phyloP scores from a whole-genome alignment of 2,888 invertebrate genomes.

The Galerucella pusilla region DNA sequence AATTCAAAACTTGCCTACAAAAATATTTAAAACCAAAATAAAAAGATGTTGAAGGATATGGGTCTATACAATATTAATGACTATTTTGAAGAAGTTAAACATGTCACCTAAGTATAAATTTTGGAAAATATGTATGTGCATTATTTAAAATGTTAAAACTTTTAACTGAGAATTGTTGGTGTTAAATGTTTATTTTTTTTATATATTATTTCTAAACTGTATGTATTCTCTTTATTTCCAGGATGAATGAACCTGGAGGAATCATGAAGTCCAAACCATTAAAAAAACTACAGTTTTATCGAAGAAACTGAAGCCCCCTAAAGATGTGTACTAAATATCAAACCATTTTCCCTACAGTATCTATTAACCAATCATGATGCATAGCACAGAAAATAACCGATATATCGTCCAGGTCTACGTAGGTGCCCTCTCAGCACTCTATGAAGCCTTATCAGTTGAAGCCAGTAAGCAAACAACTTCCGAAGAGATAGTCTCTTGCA shows the following conservation, averaged over 20 bases:
- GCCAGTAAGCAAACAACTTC: constrained; percentile 93
- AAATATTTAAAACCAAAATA: too few species aligned
- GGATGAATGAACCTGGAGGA: constrained; percentile 23
- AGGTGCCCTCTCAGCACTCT: constrained; percentile 86
- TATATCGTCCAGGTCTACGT: constrained; percentile 87
- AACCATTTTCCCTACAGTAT: not conserved
- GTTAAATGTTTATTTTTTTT: too few species aligned
- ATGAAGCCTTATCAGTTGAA: constrained; percentile 90
- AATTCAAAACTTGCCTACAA: too few species aligned
- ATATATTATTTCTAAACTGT: too few species aligned
- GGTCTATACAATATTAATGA: too few species aligned
- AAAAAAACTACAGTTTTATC: constrained; percentile 23
- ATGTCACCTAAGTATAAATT: too few species aligned
- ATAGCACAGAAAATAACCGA: constrained; percentile 51
- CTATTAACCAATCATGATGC: constrained; percentile 41
- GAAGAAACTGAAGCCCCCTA: constrained; percentile 20
- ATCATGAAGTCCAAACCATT: constrained; percentile 28
- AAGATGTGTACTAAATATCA: constrained; percentile 6
- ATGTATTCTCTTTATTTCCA: constrained; percentile 24
- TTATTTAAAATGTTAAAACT: too few species aligned
- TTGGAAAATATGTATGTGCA: too few species aligned
- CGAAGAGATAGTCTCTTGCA: constrained; percentile 90
- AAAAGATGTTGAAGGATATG: too few species aligned
- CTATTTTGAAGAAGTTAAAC: too few species aligned
- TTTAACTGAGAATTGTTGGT: too few species aligned